Evolutionary conservation across 2,113 vertebrate species (phyloP).

Genomic region (Athene noctua): DNA sequence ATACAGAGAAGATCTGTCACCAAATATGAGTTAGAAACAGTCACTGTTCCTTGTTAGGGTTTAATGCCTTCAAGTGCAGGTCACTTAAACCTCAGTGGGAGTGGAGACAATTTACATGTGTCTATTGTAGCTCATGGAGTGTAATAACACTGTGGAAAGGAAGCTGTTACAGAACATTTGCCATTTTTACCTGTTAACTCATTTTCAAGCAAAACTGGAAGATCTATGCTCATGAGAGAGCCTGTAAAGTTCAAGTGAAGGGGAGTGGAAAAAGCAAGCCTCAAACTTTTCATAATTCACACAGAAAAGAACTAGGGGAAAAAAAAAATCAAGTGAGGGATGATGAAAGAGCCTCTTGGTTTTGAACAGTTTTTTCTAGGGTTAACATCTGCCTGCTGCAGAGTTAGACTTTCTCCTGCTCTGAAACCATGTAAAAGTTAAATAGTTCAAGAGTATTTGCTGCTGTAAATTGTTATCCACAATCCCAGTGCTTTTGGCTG

Average conservation of each 20-base stretch:
- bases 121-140: not conserved
- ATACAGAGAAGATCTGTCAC: not conserved
- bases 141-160: not conserved
- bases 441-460: conserved; percentile 48
- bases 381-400: conserved; percentile 18
- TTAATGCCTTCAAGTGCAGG: not conserved
- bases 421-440: conserved; percentile 48
- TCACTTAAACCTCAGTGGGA: not conserved
- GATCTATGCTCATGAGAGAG: not conserved
- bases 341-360: not conserved
- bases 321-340: not conserved
- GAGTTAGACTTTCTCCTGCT: conserved; percentile 41
- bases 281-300: not conserved
- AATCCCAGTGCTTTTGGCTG: not conserved
- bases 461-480: conserved; percentile 40
- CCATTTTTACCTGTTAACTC: not conserved
- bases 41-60: not conserved
- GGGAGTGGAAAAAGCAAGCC: not conserved
- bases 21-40: not conserved
- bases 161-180: not conserved
- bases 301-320: not conserved
- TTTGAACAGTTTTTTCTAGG: not conserved
- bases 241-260: not conserved
- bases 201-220: not conserved
- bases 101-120: not conserved